Base-by-base conservation (phyloP, 2,113 vertebrate species). In the Aphyosemion australe region DNA sequence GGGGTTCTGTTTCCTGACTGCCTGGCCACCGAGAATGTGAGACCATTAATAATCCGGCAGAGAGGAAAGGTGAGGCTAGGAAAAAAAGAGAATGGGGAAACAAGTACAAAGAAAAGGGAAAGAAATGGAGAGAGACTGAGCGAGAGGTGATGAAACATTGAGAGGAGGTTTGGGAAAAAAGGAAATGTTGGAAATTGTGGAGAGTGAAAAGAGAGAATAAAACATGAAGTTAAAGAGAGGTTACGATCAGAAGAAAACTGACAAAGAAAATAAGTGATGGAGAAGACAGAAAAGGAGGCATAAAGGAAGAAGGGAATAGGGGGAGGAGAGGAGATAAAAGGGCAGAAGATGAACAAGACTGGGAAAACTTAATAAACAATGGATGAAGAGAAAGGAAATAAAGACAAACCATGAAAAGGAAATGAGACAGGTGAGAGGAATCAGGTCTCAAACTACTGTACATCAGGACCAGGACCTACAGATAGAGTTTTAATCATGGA, bases 1-100 rank as follows among this genome's bases (percentile, higher is more conserved):
- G 72, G 78, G 69, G 71, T 68, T 83, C 59, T 76, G 84, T 84
- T 79, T 76, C 52, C 52, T 70, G 58, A 76, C 74, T 46, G 60
- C 41, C 45, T 16, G 34, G 77, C 66, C 70, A 76, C 74, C 47
- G 71, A 74, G 66, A 69, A 83, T 63, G 69, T 59, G 45, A 69
- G 50, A 63, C 65, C 72, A 80, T 84, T 78, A 76, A 74, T 87
- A 83, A 83, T 60, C 56, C 54, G 69, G 65, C 62, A 51, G 74
- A 72, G 72, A 63, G 60, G 52, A 58, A 61, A 63, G 26, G 16
- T 19, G 55, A 71, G 52, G 32, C 14, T 0, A 21, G 21, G 18
- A 60, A 20, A 12, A 48, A 21, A 37, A 10, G 12, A 26, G 12
- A 26, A 21, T 48, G 41, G 19, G 14, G 10, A 39, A 43, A 43